Base-by-base conservation (phyloP, 1,140 invertebrate genomes). In the Aporrectodea caliginosa region DNA sequence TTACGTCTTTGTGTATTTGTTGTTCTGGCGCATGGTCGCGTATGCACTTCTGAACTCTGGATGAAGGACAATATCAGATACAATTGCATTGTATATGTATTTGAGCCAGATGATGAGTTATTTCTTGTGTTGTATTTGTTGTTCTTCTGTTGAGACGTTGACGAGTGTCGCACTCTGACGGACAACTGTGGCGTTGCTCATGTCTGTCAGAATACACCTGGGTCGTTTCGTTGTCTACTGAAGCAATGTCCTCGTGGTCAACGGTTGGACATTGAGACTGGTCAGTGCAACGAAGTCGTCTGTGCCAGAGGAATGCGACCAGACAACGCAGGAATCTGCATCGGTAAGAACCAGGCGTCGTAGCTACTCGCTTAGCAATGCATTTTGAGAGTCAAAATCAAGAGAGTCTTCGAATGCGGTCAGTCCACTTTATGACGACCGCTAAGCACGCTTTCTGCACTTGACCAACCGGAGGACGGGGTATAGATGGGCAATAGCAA, bases 131-230 rank as follows among this genome's bases (percentile, higher is more conserved):
- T n/a, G n/a, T n/a, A n/a, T n/a, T n/a, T 70, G 27, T 73, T 14
- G 76, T 81, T 74, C 71, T 72, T 34, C 84, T 86, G 72, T 43
- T 34, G 83, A 94, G 97, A 98, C 87, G 93, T 98, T 82, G 93
- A 99, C 87, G 97, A 99, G 88, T 99, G 97, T 85, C 82, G 87
- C 0, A 88, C 94, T 0, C 92, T 92, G 2, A 93, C 91, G 0
- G 92, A 98, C 85, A 93, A 94, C 83, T 99, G 97, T 85, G 91
- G 92, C 0, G 84, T 90, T 0, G 92, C 92, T 1, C 97, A 93
- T 84, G 88, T 91, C 1, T 99, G 97, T 86, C 90, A 91, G 72
- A 99, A 99, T 84, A 95, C 91, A 0, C 85, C 91, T 30, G 94
- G 94, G 0, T 94, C 93, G 22, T 95, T 93, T 84, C 89, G 93